Evolutionary conservation across 64 coral and sea anemone species (phyloP).

Genomic region (Stylophora pistillata): DNA sequence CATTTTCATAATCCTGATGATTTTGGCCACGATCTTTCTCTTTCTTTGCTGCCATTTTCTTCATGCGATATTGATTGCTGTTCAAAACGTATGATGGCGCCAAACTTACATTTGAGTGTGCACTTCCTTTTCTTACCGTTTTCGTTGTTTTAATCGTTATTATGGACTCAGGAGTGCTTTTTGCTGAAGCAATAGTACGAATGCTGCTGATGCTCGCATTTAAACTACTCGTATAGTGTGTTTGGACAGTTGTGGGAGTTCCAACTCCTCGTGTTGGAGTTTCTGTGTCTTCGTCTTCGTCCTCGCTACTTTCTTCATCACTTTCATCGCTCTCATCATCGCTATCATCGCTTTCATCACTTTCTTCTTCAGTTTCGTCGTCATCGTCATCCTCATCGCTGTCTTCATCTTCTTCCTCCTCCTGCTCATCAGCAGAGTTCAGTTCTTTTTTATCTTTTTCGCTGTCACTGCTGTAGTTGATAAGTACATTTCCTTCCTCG

Average conservation of each 20-base stretch:
- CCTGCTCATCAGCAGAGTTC: not conserved
- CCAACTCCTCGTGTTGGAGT: not conserved
- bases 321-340: not conserved
- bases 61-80: slow-evolving; percentile 31
- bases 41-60: slow-evolving; percentile 30
- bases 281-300: not conserved
- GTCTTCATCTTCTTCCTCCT: slow-evolving; percentile 10
- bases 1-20: not conserved
- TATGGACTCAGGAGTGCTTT: slow-evolving; percentile 7
- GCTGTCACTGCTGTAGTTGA: slow-evolving; percentile 22
- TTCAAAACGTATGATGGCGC: slow-evolving; percentile 46
- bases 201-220: slow-evolving; percentile 59
- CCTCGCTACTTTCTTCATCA: not conserved
- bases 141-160: not conserved
- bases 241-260: slow-evolving; percentile 7
- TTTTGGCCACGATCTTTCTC: slow-evolving; percentile 14
- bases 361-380: not conserved
- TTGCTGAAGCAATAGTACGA: slow-evolving; percentile 46
- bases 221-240: slow-evolving; percentile 50
- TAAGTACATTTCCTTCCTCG: slow-evolving; percentile 34
- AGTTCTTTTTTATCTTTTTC: not conserved
- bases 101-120: slow-evolving; percentile 6
- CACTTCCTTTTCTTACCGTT: slow-evolving; percentile 14
- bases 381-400: not conserved
- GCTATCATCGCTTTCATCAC: not conserved